These are phyloP conservation scores for Macrobrachium nipponense DNA, from an alignment of 1,140 invertebrate genomes.

Conservation along the genomic window DNA sequence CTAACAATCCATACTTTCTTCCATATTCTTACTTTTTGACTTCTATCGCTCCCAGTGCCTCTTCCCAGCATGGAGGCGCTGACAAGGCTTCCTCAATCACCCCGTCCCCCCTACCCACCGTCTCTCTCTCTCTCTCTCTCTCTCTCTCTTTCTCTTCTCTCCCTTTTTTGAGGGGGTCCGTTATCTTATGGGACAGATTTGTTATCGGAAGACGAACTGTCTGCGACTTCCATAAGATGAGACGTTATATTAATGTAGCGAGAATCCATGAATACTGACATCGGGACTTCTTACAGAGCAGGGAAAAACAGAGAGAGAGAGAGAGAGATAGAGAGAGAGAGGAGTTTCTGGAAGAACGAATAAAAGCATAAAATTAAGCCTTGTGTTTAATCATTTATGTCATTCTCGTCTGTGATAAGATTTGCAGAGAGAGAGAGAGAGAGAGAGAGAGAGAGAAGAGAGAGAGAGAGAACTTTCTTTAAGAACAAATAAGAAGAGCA, in stretches of 20 bases:
- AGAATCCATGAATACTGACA: no score
- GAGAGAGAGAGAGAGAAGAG: conserved; percentile 1
- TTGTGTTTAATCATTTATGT: no score
- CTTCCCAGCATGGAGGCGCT: neutral
- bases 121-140: conserved; percentile 4
- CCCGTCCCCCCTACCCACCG: neutral
- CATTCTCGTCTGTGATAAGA: no score
- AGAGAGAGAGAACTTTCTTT: neutral
- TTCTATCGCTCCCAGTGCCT: conserved; percentile 27
- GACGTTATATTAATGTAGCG: no score
- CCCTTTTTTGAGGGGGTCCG: no score
- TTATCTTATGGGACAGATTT: no score
- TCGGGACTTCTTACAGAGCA: neutral
- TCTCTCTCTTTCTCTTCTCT: no score
- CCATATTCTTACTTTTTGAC: neutral
- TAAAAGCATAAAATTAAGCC: no score
- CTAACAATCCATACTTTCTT: neutral
- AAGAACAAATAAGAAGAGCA: no score
- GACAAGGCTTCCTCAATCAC: no score
- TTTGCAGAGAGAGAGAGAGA: conserved; percentile 5
- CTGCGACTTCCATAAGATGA: no score
- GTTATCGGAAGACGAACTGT: no score
- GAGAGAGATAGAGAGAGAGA: conserved; percentile 5
- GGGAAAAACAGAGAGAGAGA: neutral
- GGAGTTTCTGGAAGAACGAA: neutral